Conservation (phyloP, 2,888 invertebrate genomes). For the Dorcus hopei region DNA sequence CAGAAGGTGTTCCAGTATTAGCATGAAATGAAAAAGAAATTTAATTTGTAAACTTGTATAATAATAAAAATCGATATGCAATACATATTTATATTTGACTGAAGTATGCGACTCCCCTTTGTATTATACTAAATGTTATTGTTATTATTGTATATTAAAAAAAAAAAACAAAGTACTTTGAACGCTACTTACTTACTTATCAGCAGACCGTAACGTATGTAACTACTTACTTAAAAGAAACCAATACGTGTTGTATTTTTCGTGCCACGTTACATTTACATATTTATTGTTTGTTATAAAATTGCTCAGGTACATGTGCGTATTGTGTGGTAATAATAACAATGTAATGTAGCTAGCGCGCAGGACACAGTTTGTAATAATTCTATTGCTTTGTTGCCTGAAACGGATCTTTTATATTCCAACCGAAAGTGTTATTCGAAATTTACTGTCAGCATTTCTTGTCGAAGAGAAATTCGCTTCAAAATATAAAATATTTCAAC, state of each 20-base stretch:
- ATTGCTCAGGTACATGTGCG: slow-evolving; percentile 16
- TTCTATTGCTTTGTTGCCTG: not conserved
- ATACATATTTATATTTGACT: not conserved
- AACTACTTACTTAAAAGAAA: too few relatives aligned
- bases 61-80: not conserved
- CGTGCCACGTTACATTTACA: slow-evolving; percentile 4
- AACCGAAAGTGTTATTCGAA: slow-evolving; percentile 2
- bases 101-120: slow-evolving; percentile 1
- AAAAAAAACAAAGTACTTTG: not conserved
- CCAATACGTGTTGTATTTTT: too few relatives aligned
- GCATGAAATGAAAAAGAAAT: not conserved
- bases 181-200: not conserved
- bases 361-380: not conserved
- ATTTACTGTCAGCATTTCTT: slow-evolving; percentile 3
- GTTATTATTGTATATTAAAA: too few relatives aligned
- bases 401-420: not conserved
- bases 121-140: not conserved
- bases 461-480: slow-evolving; percentile 13
- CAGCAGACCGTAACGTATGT: not conserved
- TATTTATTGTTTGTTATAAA: slow-evolving; percentile 3
- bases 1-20: not conserved
- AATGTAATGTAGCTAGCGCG: not conserved
- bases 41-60: not conserved
- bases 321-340: not conserved
- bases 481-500: slow-evolving; percentile 21